phyloP scores from a whole-genome alignment of 2,797 vertebrate genomes.

The Alfaro cultratus region DNA sequence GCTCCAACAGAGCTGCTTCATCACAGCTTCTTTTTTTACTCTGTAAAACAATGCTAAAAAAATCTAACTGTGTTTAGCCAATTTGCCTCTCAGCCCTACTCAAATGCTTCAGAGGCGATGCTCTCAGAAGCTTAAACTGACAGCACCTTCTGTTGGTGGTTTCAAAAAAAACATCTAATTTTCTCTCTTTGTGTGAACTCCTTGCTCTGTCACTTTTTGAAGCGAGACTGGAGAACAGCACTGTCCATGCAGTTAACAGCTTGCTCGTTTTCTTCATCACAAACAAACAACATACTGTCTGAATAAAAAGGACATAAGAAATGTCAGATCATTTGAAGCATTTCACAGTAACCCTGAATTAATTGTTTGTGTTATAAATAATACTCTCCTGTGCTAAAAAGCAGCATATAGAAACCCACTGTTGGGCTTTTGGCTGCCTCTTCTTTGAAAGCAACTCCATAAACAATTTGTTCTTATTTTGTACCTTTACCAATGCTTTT shows the following conservation, averaged over 20 bases:
- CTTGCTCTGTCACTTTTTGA: conserved; percentile 45
- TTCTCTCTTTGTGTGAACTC: conserved; percentile 34
- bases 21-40: conserved; percentile 37
- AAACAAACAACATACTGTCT: conserved; percentile 1
- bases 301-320: neutral
- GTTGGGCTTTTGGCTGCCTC: neutral
- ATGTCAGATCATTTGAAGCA: neutral
- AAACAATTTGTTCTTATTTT: neutral
- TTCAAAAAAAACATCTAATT: conserved; percentile 32
- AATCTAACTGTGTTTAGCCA: conserved; percentile 32
- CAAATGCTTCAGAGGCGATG: neutral
- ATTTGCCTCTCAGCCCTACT: conserved; percentile 23
- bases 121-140: conserved; percentile 41
- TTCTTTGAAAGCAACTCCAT: neutral
- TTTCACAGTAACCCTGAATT: neutral
- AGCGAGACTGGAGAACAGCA: conserved; percentile 47
- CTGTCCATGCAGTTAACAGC: conserved; percentile 68
- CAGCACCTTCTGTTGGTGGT: conserved; percentile 30
- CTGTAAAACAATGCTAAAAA: conserved; percentile 31
- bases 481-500: neutral
- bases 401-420: neutral
- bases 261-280: conserved; percentile 6
- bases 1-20: conserved; percentile 43
- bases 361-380: neutral
- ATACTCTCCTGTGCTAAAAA: neutral